Conservation (phyloP, 2,113 vertebrate genomes). For the Spea bombifrons region DNA sequence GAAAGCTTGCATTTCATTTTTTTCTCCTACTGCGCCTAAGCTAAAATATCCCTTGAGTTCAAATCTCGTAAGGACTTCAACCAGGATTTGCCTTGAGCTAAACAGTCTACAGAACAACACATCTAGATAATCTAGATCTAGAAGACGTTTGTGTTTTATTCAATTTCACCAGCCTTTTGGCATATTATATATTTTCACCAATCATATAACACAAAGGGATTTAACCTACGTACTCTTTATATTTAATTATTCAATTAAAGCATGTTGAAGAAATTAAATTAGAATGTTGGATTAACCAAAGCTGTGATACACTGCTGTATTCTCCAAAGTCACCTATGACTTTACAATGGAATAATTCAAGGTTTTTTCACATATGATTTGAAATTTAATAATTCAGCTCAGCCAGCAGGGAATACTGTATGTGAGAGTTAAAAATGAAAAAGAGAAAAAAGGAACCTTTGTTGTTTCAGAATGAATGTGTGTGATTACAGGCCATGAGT, state of each 20-base stretch:
- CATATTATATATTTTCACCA: slow-evolving; percentile 53
- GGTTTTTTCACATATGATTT: slow-evolving; percentile 67
- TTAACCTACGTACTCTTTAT: slow-evolving; percentile 56
- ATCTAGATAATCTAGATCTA: slow-evolving; percentile 39
- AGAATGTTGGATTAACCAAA: slow-evolving; percentile 67
- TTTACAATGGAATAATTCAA: slow-evolving; percentile 72
- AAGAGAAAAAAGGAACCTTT: slow-evolving; percentile 1
- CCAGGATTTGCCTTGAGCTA: neutral
- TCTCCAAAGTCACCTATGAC: slow-evolving; percentile 54
- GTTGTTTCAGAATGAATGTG: slow-evolving; percentile 11
- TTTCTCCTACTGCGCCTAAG: no score
- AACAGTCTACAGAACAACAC: slow-evolving; percentile 21
- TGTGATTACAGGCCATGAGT: neutral
- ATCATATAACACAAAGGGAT: slow-evolving; percentile 51
- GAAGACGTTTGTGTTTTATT: slow-evolving; percentile 48
- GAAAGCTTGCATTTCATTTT: no score
- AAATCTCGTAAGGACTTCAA: neutral
- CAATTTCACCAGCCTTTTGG: slow-evolving; percentile 48
- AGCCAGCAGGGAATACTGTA: slow-evolving; percentile 59
- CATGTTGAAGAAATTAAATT: slow-evolving; percentile 71
- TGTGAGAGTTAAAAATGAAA: neutral
- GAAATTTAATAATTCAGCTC: slow-evolving; percentile 70
- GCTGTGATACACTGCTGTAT: slow-evolving; percentile 65
- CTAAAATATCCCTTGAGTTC: neutral
- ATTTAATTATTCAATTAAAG: slow-evolving; percentile 65